Evolutionary conservation across 2,888 invertebrate genomes (phyloP).

Genomic region (Frankliniella fusca): DNA sequence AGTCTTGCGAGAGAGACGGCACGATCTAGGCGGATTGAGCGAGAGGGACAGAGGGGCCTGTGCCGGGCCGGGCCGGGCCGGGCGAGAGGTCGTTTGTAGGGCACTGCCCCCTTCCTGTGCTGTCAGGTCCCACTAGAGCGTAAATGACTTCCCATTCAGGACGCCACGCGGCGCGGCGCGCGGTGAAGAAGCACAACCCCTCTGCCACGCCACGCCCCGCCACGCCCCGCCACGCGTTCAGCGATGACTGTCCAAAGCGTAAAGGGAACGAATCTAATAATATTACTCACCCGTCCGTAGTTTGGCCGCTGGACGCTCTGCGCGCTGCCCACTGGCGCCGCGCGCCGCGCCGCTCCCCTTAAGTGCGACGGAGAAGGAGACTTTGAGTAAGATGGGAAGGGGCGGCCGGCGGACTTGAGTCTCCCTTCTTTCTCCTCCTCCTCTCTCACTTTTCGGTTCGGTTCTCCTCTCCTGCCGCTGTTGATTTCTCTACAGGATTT

Average conservation of each 20-base stretch:
- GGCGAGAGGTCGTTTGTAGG: conserved; percentile 19
- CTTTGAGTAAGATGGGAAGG: too few species aligned
- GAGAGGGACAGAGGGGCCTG: background rate
- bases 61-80: background rate
- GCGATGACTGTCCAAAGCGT: background rate
- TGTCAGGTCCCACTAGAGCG: conserved; percentile 24
- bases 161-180: background rate
- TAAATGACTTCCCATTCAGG: conserved; percentile 25
- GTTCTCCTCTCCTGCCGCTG: too few species aligned
- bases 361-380: too few species aligned
- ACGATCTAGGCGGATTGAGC: background rate
- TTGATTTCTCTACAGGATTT: too few species aligned
- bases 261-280: background rate
- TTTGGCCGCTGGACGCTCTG: background rate
- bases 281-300: background rate
- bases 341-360: too few species aligned
- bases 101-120: conserved; percentile 15
- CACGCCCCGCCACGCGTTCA: background rate
- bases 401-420: too few species aligned
- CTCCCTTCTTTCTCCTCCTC: too few species aligned
- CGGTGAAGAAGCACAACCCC: background rate
- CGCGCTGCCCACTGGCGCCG: too few species aligned
- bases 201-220: too few species aligned
- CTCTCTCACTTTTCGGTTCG: too few species aligned
- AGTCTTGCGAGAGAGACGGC: background rate